Base-by-base conservation (phyloP, 2,113 vertebrate genomes). In the Lynx canadensis region DNA sequence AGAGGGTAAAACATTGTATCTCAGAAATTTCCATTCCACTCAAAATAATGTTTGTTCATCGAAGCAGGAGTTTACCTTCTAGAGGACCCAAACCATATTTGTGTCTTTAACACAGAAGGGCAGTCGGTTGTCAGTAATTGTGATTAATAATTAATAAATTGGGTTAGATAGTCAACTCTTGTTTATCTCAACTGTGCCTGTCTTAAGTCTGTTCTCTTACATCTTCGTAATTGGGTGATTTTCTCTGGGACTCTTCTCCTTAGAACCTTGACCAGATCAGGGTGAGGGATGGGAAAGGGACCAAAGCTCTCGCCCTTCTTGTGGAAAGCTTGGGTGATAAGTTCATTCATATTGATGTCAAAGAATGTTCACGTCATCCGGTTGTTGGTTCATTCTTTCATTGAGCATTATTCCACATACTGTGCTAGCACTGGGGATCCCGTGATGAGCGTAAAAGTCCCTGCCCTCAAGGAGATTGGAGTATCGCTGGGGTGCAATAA, bases 41-140 rank as follows among this genome's bases (percentile, higher is more conserved):
- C 82, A 94, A 96, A 92, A 45, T 52, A 41, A 57, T 11, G 4
- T 95, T 92, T 96, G n/a, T 63, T 94, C 18, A 9, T 80, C 5
- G 3, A 27, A 50, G 29, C 60, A 23, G 50, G 57, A 96, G 31
- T 31, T 80, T 85, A 25, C 1, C 13, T 84, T 19, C 52, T 78
- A 85, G n/a, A 93, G 36, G 36, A 91, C 19, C 23, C 76, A 87
- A 78, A 55, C 27, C 9, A 7, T 65, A n/a, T 48, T 87, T 94
- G 12, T 90, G 52, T 21, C 45, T 95, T 66, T 52, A 79, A 63
- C 36, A 60, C 25, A 41, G 66, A 88, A 68, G 12, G 36, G 31
- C 55, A 25, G 5, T 19, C 80, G 27, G 15, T 94, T 90, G 73
- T 94, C 48, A 68, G 7, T 93, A n/a, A 71, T 92, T 38, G 21